phyloP scores from a whole-genome alignment of 2,888 invertebrate species.

The Monochamus alternatus region DNA sequence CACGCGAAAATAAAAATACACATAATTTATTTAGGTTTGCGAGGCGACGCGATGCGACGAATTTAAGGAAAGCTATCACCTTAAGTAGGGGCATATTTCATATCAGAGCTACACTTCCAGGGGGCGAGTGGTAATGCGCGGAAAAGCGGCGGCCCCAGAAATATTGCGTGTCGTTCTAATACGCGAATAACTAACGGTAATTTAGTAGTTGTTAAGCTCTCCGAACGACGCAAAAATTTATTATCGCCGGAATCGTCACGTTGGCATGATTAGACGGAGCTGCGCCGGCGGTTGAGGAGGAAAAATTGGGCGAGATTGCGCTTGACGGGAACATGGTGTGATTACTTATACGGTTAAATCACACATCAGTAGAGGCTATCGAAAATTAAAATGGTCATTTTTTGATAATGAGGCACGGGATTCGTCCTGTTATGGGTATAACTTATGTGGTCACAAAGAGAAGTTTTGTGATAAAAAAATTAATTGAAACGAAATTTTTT shows the following conservation, averaged over 20 bases:
- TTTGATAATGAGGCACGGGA: too few relatives aligned
- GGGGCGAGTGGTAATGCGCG: conserved; percentile 43
- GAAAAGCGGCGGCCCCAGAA: conserved; percentile 57
- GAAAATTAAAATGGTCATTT: too few relatives aligned
- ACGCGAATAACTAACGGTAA: conserved; percentile 64
- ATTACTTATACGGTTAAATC: not conserved
- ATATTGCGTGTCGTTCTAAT: conserved; percentile 69
- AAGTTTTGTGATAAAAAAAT: too few relatives aligned
- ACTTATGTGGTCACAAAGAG: too few relatives aligned
- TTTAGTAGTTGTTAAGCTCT: conserved; percentile 62
- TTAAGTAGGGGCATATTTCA: conserved; percentile 72
- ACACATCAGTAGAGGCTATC: too few relatives aligned
- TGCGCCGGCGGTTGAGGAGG: not conserved
- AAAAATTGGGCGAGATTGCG: conserved; percentile 1
- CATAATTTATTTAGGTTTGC: conserved; percentile 70
- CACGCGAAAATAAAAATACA: conserved; percentile 66
- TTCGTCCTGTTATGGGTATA: too few relatives aligned
- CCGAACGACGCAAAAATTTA: conserved; percentile 52
- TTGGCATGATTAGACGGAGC: conserved; percentile 26
- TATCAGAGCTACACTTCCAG: conserved; percentile 60
- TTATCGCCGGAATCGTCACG: conserved; percentile 18
- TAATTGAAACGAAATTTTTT: too few relatives aligned
- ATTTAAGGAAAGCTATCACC: conserved; percentile 73
- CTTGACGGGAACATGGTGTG: not conserved
- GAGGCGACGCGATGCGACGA: conserved; percentile 67